A percentile compares a stretch with the other conserved stretches of the same genome.
phyloP scores from a whole-genome alignment of 2,888 invertebrate species.

The Cristatella mucedo region DNA sequence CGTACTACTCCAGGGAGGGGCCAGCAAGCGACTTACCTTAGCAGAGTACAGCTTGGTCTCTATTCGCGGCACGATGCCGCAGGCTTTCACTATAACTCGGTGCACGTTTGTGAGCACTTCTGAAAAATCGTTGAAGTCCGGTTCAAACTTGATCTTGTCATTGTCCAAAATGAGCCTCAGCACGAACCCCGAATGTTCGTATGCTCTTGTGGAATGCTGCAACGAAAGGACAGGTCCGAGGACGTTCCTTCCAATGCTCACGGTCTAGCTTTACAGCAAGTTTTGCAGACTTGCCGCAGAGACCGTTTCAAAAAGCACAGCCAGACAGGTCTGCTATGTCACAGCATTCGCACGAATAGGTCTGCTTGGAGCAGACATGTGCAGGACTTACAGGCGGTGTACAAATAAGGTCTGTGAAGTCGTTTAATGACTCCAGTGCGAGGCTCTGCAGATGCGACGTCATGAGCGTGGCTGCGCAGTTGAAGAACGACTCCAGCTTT shows the following conservation, averaged over 20 bases:
- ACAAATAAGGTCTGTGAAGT: constrained; percentile 59
- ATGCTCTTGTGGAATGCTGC: constrained; percentile 32
- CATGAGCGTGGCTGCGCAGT: constrained; percentile 71
- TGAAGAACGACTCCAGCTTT: constrained; percentile 60
- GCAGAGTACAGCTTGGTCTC: constrained; percentile 62
- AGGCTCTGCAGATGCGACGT: constrained; percentile 67
- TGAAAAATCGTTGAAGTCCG: constrained; percentile 49
- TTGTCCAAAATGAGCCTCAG: constrained; percentile 37
- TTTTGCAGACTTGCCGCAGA: too few relatives aligned
- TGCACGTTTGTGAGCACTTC: constrained; percentile 54
- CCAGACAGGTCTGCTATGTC: too few relatives aligned
- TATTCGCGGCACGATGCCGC: constrained; percentile 55
- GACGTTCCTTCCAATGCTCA: too few relatives aligned
- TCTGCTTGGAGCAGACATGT: too few relatives aligned
- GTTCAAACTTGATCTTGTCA: constrained; percentile 37
- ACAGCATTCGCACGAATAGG: too few relatives aligned
- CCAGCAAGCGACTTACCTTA: constrained; percentile 42
- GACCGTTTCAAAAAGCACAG: too few relatives aligned
- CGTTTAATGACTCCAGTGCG: constrained; percentile 60
- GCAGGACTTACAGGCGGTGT: constrained; percentile 53
- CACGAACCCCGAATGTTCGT: constrained; percentile 38
- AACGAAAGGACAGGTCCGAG: too few relatives aligned
- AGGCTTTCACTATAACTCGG: constrained; percentile 57
- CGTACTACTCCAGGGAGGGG: too few relatives aligned
- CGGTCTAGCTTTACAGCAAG: background rate